Evolutionary conservation across 2,113 vertebrate species (phyloP).

Genomic region (Cryptomyrus ogoouensis): DNA sequence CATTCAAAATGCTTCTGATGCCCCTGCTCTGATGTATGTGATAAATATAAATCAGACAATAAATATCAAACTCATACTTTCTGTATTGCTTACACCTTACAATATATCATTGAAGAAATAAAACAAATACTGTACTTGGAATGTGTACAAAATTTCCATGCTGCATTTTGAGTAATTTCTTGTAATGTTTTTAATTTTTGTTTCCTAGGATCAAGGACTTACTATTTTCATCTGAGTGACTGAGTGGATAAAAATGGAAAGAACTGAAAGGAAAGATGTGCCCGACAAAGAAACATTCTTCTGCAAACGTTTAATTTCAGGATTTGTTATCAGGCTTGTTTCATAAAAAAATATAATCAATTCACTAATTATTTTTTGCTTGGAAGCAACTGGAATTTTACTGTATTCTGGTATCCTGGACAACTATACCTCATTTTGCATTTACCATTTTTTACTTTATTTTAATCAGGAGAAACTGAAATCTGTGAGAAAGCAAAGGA

Average conservation of each 20-base stretch:
- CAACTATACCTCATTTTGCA: constrained; percentile 12
- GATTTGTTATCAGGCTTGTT: background rate
- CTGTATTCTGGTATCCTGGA: constrained; percentile 7
- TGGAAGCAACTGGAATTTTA: background rate
- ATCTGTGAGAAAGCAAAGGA: background rate
- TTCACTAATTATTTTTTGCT: constrained; percentile 6
- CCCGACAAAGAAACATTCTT: background rate
- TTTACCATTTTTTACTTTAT: background rate
- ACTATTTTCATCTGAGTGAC: background rate
- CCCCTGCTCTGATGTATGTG: too few species aligned
- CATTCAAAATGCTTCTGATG: too few species aligned
- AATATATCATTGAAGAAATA: background rate
- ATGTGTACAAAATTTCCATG: background rate
- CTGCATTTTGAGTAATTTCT: background rate
- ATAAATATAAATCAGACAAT: background rate
- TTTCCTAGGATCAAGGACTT: constrained; percentile 20
- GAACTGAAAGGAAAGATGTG: background rate
- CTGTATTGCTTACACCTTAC: background rate
- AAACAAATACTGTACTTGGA: background rate
- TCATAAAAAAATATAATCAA: constrained; percentile 11
- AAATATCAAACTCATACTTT: background rate
- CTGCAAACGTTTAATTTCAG: background rate
- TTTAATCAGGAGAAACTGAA: background rate
- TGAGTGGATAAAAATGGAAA: constrained; percentile 10
- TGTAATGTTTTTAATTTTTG: background rate